These are phyloP conservation scores for Ptychochromis oligacanthus DNA, from an alignment of 2,113 vertebrate genomes.

Conservation along the genomic window DNA sequence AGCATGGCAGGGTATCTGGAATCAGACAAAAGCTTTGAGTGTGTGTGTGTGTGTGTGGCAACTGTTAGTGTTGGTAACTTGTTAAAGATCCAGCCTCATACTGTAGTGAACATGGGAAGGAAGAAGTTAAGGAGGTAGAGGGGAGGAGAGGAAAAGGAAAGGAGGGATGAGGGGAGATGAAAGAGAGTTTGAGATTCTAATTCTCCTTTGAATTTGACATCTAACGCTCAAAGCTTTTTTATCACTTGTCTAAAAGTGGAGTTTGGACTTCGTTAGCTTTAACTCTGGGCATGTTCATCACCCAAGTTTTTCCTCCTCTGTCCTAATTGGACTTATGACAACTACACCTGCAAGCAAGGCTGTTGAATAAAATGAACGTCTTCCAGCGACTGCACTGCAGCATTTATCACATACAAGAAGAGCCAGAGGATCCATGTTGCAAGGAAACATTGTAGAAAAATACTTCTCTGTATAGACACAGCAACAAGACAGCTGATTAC, in stretches of 20 bases:
- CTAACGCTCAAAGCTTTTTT: conserved; percentile 7
- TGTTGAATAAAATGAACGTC: not conserved
- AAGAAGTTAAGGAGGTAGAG: too few species aligned
- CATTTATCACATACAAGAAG: conserved; percentile 25
- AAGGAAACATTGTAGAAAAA: not conserved
- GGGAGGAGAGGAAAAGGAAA: not conserved
- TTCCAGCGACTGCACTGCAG: not conserved
- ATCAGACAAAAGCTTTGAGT: conserved; percentile 52
- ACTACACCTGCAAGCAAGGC: conserved; percentile 6
- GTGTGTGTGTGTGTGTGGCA: conserved; percentile 14
- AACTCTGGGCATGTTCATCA: not conserved
- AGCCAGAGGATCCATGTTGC: conserved; percentile 5
- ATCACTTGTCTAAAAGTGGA: not conserved
- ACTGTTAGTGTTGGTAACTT: conserved; percentile 32
- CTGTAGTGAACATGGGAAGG: not conserved
- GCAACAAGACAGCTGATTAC: not conserved
- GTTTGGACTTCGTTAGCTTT: conserved; percentile 5
- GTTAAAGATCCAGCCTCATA: conserved; percentile 1
- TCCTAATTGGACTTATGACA: conserved; percentile 25
- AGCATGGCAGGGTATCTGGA: conserved; percentile 55
- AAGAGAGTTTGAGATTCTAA: conserved; percentile 15
- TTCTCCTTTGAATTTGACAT: conserved; percentile 23
- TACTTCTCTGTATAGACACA: not conserved
- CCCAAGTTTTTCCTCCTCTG: not conserved
- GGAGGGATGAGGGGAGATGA: not conserved